Evolutionary conservation across 2,113 vertebrate species (phyloP).

Genomic region (Arvicanthis niloticus): DNA sequence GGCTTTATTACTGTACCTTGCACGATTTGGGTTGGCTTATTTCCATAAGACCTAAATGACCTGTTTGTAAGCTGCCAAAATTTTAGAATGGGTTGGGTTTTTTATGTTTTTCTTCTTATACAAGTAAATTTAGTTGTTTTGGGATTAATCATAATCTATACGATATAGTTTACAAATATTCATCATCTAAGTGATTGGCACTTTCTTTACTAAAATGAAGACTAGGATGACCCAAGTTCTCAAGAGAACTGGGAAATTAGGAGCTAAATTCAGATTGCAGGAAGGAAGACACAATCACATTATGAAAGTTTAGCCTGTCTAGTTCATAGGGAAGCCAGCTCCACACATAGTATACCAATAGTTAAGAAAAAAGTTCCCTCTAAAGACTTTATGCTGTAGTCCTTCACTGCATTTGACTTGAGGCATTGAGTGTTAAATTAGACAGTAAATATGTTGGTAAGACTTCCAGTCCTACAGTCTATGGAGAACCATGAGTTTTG

Average conservation of each 20-base stretch:
- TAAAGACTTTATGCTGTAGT: not conserved
- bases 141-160: conserved; percentile 9
- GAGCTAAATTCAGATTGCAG: conserved; percentile 31
- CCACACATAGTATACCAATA: not conserved
- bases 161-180: not conserved
- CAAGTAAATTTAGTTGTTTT: conserved; percentile 37
- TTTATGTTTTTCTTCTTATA: not conserved
- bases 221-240: conserved; percentile 30
- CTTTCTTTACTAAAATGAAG: conserved; percentile 66
- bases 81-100: conserved; percentile 14
- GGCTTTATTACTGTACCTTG: conserved; percentile 54
- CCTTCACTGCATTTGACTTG: not conserved
- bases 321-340: not conserved
- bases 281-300: not conserved
- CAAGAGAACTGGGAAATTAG: not conserved
- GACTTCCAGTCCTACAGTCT: not conserved
- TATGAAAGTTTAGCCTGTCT: not conserved
- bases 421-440: not conserved
- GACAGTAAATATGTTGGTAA: not conserved
- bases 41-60: conserved; percentile 51
- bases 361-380: not conserved
- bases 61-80: conserved; percentile 52
- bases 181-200: conserved; percentile 18
- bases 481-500: not conserved
- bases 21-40: conserved; percentile 59